phyloP scores from a whole-genome alignment of 2,888 invertebrate species.

The Napeogenes inachia region DNA sequence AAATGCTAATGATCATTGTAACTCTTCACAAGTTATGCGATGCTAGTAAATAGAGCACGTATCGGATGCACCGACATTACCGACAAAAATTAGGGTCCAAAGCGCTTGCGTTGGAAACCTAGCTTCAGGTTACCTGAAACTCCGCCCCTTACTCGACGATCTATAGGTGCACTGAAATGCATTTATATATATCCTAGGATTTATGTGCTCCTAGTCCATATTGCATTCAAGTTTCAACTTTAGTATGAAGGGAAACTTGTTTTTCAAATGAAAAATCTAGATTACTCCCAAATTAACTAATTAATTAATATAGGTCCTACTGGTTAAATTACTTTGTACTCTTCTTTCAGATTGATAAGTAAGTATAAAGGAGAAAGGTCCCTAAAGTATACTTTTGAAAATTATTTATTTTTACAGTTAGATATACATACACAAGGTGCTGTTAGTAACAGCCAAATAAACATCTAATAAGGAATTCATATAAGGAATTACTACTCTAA shows the following conservation, averaged over 20 bases:
- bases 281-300: no score
- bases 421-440: no score
- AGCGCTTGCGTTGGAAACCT: conserved; percentile 13
- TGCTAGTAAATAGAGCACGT: conserved; percentile 5
- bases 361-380: no score
- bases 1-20: neutral
- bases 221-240: neutral
- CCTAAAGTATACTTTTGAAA: no score
- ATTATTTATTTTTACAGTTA: no score
- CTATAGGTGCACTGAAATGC: conserved; percentile 6
- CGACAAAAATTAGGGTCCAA: neutral
- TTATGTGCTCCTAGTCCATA: neutral
- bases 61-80: conserved; percentile 3
- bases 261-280: no score
- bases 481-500: no score
- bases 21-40: neutral
- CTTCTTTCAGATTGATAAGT: no score
- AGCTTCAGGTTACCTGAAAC: neutral
- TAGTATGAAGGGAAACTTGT: neutral
- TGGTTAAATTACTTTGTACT: no score
- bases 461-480: no score
- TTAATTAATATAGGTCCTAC: no score
- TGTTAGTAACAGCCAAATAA: no score
- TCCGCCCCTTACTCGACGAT: neutral
- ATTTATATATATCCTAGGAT: neutral